phyloP scores from a whole-genome alignment of 1,140 invertebrate species.

The Formica exsecta region DNA sequence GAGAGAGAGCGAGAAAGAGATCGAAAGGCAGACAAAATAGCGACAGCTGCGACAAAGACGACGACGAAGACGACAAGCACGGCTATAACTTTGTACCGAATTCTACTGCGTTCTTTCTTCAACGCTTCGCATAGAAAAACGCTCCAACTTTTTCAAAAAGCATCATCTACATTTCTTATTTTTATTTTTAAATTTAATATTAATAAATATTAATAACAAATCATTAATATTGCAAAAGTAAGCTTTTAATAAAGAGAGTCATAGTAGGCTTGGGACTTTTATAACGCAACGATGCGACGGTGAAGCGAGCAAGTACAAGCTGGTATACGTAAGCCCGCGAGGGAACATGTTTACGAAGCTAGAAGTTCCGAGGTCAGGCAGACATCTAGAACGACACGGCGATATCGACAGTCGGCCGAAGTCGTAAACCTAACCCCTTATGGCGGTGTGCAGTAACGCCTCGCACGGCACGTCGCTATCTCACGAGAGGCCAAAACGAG shows the following conservation, averaged over 20 bases:
- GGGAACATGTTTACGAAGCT: constrained; percentile 47
- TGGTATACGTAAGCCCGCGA: constrained; percentile 18
- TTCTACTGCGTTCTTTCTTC: constrained; percentile 41
- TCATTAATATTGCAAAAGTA: background rate
- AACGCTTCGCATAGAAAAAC: constrained; percentile 39
- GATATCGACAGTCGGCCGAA: constrained; percentile 71
- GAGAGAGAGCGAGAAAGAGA: constrained; percentile 41
- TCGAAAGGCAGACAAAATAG: constrained; percentile 81
- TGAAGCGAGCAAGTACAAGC: background rate
- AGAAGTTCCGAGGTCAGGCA: constrained; percentile 69
- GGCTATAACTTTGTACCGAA: constrained; percentile 33
- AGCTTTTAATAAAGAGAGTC: background rate
- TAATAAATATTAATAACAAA: background rate
- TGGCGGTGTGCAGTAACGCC: constrained; percentile 61
- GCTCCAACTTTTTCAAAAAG: background rate
- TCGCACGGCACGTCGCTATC: constrained; percentile 69
- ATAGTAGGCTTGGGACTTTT: background rate
- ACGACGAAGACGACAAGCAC: constrained; percentile 49
- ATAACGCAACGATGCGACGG: background rate
- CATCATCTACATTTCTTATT: background rate
- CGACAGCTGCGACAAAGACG: constrained; percentile 77
- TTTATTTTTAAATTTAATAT: background rate
- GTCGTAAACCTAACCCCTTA: constrained; percentile 77
- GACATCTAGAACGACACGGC: constrained; percentile 54
- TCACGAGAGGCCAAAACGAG: constrained; percentile 71